Evolutionary conservation across 2,888 invertebrate genomes (phyloP).

Genomic region (Acanthosepion lycidas): DNA sequence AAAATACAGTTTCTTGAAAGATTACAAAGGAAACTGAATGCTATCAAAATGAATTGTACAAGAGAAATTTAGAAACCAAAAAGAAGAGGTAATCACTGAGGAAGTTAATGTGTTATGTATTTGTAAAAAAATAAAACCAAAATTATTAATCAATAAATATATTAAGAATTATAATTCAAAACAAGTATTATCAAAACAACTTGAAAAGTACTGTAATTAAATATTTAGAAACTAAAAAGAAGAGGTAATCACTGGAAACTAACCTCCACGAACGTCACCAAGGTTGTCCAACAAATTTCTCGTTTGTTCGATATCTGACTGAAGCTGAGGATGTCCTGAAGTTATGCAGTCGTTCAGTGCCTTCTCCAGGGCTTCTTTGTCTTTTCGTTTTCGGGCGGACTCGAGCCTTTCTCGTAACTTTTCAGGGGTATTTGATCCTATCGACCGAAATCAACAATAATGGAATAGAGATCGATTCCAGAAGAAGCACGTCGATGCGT

Average conservation of each 20-base stretch:
- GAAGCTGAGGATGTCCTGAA: constrained; percentile 25
- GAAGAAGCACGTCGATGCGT: not conserved
- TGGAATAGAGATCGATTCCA: not conserved
- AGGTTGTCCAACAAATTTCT: not conserved
- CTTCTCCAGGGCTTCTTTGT: constrained; percentile 16
- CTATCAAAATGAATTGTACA: too few species aligned
- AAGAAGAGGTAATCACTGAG: too few species aligned
- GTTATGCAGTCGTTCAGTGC: not conserved
- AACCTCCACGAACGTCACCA: not conserved
- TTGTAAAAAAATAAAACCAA: not conserved
- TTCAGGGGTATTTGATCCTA: not conserved
- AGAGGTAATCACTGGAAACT: not conserved
- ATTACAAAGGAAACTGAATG: too few species aligned
- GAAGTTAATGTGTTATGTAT: not conserved
- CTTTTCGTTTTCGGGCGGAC: not conserved
- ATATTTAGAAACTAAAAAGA: not conserved
- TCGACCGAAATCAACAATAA: not conserved
- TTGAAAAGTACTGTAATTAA: not conserved
- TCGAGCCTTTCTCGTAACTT: constrained; percentile 34
- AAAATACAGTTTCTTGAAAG: too few species aligned
- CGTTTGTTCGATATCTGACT: not conserved
- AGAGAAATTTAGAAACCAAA: too few species aligned
- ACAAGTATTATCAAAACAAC: not conserved
- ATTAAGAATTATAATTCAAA: not conserved
- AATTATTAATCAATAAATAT: not conserved